Evolutionary conservation across 2,888 invertebrate species (phyloP).

Genomic region (Piscicola geometra): DNA sequence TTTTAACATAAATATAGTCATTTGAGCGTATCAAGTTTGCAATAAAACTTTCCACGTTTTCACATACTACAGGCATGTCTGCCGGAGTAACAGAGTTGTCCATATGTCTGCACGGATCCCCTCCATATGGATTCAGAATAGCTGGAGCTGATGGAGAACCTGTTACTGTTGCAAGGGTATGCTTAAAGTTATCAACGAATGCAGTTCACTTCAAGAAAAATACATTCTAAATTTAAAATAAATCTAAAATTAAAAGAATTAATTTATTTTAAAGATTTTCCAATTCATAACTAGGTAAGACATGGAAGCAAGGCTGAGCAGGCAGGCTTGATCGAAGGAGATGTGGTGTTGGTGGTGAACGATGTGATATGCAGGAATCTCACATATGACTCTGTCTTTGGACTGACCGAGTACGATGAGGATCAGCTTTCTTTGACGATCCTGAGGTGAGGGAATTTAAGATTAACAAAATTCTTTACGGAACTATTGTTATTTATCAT

Average conservation of each 20-base stretch:
- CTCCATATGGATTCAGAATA: constrained; percentile 34
- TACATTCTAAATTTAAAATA: too few species aligned
- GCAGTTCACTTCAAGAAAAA: too few species aligned
- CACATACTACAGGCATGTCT: background rate
- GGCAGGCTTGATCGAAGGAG: constrained; percentile 32
- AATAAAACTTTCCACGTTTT: too few species aligned
- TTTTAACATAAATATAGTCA: too few species aligned
- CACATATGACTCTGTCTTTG: constrained; percentile 27
- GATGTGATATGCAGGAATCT: constrained; percentile 23
- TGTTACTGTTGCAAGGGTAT: constrained; percentile 32
- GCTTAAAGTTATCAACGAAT: background rate
- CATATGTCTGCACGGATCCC: constrained; percentile 12
- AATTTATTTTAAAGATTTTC: background rate
- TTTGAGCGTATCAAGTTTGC: too few species aligned
- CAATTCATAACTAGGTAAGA: constrained; percentile 21
- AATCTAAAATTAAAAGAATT: background rate
- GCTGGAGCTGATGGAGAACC: constrained; percentile 29
- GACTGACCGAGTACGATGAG: constrained; percentile 28
- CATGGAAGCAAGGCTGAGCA: constrained; percentile 34
- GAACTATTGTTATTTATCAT: too few species aligned
- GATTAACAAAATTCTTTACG: too few species aligned
- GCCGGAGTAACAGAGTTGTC: background rate
- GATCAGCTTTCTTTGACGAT: constrained; percentile 16
- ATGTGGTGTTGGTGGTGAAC: constrained; percentile 36
- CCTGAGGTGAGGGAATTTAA: constrained; percentile 27